Evolutionary conservation across 2,888 invertebrate genomes (phyloP), one percentile per base, ranked within the genome.

Genomic region (Melolontha melolontha): DNA sequence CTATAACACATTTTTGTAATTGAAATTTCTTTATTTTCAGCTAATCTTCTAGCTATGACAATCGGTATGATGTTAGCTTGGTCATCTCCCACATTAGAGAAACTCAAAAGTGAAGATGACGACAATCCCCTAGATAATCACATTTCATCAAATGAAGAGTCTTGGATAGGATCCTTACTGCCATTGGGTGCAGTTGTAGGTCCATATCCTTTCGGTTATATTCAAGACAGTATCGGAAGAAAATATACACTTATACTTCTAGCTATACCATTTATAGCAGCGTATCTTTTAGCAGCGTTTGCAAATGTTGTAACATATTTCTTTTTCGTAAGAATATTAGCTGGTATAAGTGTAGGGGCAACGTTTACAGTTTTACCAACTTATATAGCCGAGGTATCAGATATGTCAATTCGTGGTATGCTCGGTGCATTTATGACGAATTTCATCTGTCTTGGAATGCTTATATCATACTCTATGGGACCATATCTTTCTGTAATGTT

Each of bases 311-410:
- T 79, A 0, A 59, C 64, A 2, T 71, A 77, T 7, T 78, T 78
- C 51, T 84, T 82, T 71, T 71, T 79, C 0, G 84, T 85, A 8
- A 80, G 87, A 70, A 79, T 86, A 41, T 68, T 87, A 22, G 54
- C 52, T 11, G 74, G 74, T 2, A 27, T 74, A 10, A 41, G 66
- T 1, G 86, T 89, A 0, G 91, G 92, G 0, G 88, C 90, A 78
- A 83, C 89, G 10, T 92, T 90, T 83, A 90, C 91, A 0, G 88
- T 91, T 0, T 87, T 91, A 0, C 94, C 96, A 0, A 92, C 95
- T 88, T 96, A 96, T 83, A 89, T 95, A 68, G 93, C 93, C 42
- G 96, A 96, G 83, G 92, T 95, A 51, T 88, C 95, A 5, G 91
- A 93, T 85, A 90, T 91, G 69, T 89, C 91, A 29, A 88, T 91